Conservation (phyloP, 1,140 invertebrate species). For the Drosophila prosaltans region DNA sequence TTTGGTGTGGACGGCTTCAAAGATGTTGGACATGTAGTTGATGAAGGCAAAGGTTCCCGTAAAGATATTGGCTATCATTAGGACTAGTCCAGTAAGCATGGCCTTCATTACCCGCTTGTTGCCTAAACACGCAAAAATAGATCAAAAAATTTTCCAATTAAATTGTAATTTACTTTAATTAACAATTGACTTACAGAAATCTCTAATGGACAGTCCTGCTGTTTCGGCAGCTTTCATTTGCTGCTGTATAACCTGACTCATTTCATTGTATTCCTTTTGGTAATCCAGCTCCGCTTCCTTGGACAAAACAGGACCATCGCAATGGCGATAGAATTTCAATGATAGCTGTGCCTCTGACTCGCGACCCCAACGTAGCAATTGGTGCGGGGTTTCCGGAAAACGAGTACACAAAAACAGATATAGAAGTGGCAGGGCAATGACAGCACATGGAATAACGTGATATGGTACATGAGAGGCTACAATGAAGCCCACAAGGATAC, state of each 20-base stretch:
- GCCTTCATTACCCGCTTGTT: slow-evolving; percentile 56
- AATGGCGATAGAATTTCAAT: slow-evolving; percentile 63
- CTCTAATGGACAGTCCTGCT: slow-evolving; percentile 26
- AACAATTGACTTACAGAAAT: slow-evolving; percentile 66
- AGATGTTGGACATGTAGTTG: slow-evolving; percentile 85
- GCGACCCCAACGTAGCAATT: slow-evolving; percentile 50
- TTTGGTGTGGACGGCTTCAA: slow-evolving; percentile 85
- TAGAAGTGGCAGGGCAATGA: slow-evolving; percentile 58
- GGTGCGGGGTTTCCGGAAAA: slow-evolving; percentile 72
- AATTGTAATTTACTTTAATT: not conserved
- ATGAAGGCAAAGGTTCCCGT: slow-evolving; percentile 72
- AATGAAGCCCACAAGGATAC: slow-evolving; percentile 68
- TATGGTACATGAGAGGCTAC: slow-evolving; percentile 68
- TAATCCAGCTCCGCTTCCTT: slow-evolving; percentile 47
- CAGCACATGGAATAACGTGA: slow-evolving; percentile 61
- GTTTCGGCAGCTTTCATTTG: slow-evolving; percentile 38
- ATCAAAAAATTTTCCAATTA: not conserved
- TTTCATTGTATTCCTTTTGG: slow-evolving; percentile 62
- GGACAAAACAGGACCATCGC: slow-evolving; percentile 31
- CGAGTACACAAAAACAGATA: slow-evolving; percentile 50
- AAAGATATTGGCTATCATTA: slow-evolving; percentile 73
- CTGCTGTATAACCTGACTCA: slow-evolving; percentile 51
- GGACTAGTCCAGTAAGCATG: slow-evolving; percentile 58
- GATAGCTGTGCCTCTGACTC: slow-evolving; percentile 54
- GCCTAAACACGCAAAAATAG: slow-evolving; percentile 32